Evolutionary conservation across 2,888 invertebrate species (phyloP).

Genomic region (Sicus ferrugineus): DNA sequence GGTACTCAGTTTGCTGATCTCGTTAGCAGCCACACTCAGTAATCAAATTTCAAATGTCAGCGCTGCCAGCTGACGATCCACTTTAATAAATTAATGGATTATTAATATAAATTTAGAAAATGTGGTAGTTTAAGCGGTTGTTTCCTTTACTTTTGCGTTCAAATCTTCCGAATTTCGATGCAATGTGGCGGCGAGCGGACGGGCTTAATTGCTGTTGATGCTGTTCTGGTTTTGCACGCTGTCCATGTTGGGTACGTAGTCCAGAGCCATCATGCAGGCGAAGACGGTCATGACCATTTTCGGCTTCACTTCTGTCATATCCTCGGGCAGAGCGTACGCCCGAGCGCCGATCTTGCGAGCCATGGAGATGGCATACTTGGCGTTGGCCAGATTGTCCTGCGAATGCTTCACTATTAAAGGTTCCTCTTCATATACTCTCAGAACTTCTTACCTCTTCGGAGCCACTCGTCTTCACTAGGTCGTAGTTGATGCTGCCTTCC

Average conservation of each 20-base stretch:
- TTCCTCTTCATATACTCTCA: too few species aligned
- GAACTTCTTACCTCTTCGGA: slow-evolving; percentile 77
- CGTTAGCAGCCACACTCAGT: too few species aligned
- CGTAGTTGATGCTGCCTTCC: slow-evolving; percentile 94
- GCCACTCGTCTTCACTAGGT: slow-evolving; percentile 81
- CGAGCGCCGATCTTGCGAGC: slow-evolving; percentile 97
- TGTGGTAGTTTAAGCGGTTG: slow-evolving; percentile 40
- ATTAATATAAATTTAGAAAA: slow-evolving; percentile 39
- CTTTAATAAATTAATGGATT: slow-evolving; percentile 58
- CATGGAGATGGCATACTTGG: slow-evolving; percentile 99
- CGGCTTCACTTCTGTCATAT: slow-evolving; percentile 96
- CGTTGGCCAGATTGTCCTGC: slow-evolving; percentile 93
- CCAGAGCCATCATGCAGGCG: slow-evolving; percentile 98
- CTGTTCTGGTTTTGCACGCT: slow-evolving; percentile 63
- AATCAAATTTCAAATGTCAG: not conserved
- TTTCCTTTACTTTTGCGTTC: slow-evolving; percentile 33
- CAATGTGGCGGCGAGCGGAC: not conserved
- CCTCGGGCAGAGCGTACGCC: slow-evolving; percentile 97
- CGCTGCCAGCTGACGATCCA: not conserved
- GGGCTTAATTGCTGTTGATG: slow-evolving; percentile 50
- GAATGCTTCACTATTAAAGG: too few species aligned
- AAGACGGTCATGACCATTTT: slow-evolving; percentile 99
- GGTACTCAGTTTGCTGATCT: slow-evolving; percentile 94
- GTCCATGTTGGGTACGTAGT: slow-evolving; percentile 91
- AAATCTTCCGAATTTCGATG: slow-evolving; percentile 22